phyloP scores from a whole-genome alignment of 2,888 invertebrate genomes.

The Perizoma flavofasciatum region DNA sequence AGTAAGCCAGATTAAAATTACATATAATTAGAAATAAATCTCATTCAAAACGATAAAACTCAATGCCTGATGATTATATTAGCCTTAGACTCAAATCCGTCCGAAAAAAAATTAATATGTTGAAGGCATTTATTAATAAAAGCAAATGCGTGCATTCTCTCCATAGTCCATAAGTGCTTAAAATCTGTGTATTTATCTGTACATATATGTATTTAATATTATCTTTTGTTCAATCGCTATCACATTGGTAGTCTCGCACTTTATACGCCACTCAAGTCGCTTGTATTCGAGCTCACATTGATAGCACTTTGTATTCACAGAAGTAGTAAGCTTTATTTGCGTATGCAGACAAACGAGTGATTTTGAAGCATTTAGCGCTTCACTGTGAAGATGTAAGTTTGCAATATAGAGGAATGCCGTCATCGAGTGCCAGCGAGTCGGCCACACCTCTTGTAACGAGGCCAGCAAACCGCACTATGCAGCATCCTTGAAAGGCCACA shows the following conservation, averaged over 20 bases:
- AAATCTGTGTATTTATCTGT: constrained; percentile 23
- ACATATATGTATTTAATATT: constrained; percentile 8
- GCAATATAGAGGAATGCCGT: constrained; percentile 69
- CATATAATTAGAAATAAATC: too few relatives aligned
- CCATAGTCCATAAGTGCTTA: constrained; percentile 23
- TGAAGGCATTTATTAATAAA: constrained; percentile 25
- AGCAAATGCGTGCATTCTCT: constrained; percentile 30
- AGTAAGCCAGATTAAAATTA: too few relatives aligned
- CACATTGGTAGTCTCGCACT: constrained; percentile 9
- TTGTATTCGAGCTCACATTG: constrained; percentile 20
- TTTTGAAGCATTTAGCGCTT: constrained; percentile 41
- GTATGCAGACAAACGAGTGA: constrained; percentile 35
- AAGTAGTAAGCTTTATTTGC: constrained; percentile 22
- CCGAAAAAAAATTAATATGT: constrained; percentile 8
- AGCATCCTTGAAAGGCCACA: constrained; percentile 82
- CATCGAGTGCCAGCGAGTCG: constrained; percentile 48
- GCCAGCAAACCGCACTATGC: constrained; percentile 53
- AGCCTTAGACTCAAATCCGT: not conserved
- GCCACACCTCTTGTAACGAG: constrained; percentile 72
- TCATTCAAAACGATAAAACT: too few relatives aligned
- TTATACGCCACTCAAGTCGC: constrained; percentile 5
- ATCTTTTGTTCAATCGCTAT: constrained; percentile 25
- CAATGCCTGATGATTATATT: too few relatives aligned
- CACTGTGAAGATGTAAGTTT: constrained; percentile 43
- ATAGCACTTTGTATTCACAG: constrained; percentile 34